These are phyloP conservation scores for Aphodius granarius DNA, from an alignment of 2,888 invertebrate species.

Conservation along the genomic window DNA sequence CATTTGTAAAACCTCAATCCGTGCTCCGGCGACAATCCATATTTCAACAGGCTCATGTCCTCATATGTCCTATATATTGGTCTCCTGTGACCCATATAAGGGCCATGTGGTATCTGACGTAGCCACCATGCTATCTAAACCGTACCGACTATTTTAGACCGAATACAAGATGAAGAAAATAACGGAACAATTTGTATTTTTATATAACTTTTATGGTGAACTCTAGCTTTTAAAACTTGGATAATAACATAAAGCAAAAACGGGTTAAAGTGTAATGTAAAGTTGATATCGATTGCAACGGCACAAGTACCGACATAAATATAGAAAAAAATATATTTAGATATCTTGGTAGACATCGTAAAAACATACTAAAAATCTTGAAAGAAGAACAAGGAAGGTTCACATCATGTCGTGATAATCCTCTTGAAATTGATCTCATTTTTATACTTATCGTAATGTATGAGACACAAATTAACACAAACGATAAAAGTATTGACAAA, in stretches of 20 bases:
- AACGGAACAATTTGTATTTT: neutral
- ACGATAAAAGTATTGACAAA: neutral
- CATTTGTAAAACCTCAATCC: conserved; percentile 26
- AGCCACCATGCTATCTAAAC: neutral
- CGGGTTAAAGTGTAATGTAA: too few species aligned
- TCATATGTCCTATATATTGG: neutral
- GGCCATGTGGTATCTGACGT: neutral
- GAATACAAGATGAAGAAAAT: neutral
- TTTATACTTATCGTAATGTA: too few species aligned
- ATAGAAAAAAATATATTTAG: too few species aligned
- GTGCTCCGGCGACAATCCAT: conserved; percentile 12
- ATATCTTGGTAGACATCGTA: neutral
- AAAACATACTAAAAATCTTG: neutral
- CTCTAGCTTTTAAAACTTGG: too few species aligned
- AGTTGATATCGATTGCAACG: too few species aligned
- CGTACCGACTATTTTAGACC: neutral
- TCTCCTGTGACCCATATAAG: neutral
- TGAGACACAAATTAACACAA: too few species aligned
- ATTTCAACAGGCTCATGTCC: conserved; percentile 6
- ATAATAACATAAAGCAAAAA: too few species aligned
- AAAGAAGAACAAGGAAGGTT: neutral
- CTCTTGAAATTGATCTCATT: neutral
- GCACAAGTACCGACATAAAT: too few species aligned
- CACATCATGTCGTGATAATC: neutral
- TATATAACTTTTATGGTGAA: neutral